Base-by-base conservation (phyloP, 2,888 invertebrate genomes). In the Subacronicta megacephala region DNA sequence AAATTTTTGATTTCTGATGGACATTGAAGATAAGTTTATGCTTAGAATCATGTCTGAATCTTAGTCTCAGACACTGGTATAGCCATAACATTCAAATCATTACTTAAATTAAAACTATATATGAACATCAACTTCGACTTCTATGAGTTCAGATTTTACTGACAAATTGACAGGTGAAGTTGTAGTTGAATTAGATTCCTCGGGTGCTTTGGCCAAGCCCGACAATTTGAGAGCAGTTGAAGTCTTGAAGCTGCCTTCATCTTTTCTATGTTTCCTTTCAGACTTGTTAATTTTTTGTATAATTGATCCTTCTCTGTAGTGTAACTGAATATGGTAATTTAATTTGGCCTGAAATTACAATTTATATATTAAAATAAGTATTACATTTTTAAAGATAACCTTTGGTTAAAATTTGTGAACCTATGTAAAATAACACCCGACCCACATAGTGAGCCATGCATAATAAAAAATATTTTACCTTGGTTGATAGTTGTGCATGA, bases 201-300 rank as follows among this genome's bases (percentile, higher is more conserved):
- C 66, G 46, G 75, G 51, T 18, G 62, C 52, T 57, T 62, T 57
- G n/a, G 63, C 46, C 12, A 82, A 66, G 23, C 93, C 93, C 40
- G 92, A 83, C 50, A 93, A 62, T 75, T 85, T 90, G 1, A 88
- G 69, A 10, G 90, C 92, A 13, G 86, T 86, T n/a, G 85, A 83
- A 31, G 70, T 54, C 83, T 83, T 91, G 1, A 82, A 62, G 7
- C 63, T 72, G 7, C 89, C 88, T 59, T 78, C 80, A 57, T 93
- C 93, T 56, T 86, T 88, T 68, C 93, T 84, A 53, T 81, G 76
- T 67, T 87, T 88, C n/a, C 92, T 85, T 12, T 87, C 84, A 12
- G 81, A 79, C 33, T 79, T 72, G 63, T 75, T 77, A 1, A 82
- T 66, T 37, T 63, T 65, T 70, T 52, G 47, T 56, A 45, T 33